Evolutionary conservation across 2,797 vertebrate genomes (phyloP).

Genomic region (Benthosema pterotum): DNA sequence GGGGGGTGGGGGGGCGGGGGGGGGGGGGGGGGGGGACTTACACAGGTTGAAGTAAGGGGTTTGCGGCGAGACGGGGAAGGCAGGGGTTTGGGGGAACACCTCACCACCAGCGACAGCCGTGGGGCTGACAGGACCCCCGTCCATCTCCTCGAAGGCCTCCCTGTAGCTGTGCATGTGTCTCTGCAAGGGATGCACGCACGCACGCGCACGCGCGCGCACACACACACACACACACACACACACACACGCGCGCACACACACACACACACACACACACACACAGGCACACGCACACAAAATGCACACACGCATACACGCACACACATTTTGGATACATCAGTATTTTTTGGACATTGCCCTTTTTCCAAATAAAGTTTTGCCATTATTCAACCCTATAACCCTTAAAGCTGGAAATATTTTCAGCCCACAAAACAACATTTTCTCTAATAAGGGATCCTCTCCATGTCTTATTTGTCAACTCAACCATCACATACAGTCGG

Average conservation of each 20-base stretch:
- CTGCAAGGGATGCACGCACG: slow-evolving; percentile 63
- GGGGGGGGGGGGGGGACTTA: slow-evolving; percentile 72
- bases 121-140: slow-evolving; percentile 81
- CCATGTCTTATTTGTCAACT: too few species aligned
- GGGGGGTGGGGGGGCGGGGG: slow-evolving; percentile 1
- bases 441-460: too few species aligned
- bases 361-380: too few species aligned
- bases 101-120: slow-evolving; percentile 88
- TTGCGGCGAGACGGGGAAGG: slow-evolving; percentile 85
- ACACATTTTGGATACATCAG: too few species aligned
- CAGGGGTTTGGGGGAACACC: slow-evolving; percentile 86
- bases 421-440: too few species aligned
- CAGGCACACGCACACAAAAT: too few species aligned
- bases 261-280: background rate
- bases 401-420: too few species aligned
- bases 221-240: background rate
- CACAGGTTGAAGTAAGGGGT: slow-evolving; percentile 87
- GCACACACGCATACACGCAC: too few species aligned
- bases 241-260: background rate
- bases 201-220: background rate
- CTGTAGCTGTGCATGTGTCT: slow-evolving; percentile 98
- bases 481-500: too few species aligned
- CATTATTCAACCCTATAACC: too few species aligned
- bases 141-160: slow-evolving; percentile 96
- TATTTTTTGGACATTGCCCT: too few species aligned